Conservation (phyloP, 2,797 vertebrate species). For the Monodelphis domestica region DNA sequence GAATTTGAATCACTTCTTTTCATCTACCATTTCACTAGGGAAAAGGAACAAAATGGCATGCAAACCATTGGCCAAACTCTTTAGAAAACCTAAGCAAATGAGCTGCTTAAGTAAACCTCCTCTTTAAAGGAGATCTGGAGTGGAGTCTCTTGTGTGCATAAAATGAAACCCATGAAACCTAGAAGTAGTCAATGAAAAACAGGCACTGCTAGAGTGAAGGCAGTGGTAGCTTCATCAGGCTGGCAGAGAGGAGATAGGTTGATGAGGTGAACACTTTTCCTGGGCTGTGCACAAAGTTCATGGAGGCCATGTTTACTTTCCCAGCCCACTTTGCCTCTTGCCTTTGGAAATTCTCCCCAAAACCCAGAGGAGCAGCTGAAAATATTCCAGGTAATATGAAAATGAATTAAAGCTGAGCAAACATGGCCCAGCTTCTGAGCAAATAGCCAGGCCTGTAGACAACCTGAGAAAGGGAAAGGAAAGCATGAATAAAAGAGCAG, state of each 20-base stretch:
- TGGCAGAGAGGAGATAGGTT: not conserved
- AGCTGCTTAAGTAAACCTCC: not conserved
- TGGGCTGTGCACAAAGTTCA: not conserved
- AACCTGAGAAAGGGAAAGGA: slow-evolving; percentile 18
- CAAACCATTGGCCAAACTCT: not conserved
- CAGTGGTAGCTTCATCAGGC: not conserved
- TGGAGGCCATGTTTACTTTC: slow-evolving; percentile 55
- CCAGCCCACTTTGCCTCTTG: slow-evolving; percentile 42
- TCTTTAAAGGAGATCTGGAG: not conserved
- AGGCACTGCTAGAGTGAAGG: not conserved
- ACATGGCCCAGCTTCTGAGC: slow-evolving; percentile 75
- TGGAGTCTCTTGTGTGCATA: not conserved
- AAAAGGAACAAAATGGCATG: not conserved
- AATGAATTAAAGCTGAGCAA: slow-evolving; percentile 76
- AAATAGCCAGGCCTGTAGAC: slow-evolving; percentile 65
- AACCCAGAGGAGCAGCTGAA: slow-evolving; percentile 74
- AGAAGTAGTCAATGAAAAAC: not conserved
- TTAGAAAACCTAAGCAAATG: not conserved
- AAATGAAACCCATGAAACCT: not conserved
- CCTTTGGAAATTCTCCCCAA: slow-evolving; percentile 75
- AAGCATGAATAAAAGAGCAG: slow-evolving; percentile 36
- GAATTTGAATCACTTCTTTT: not conserved
- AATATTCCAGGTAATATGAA: slow-evolving; percentile 78
- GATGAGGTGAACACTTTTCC: slow-evolving; percentile 19
- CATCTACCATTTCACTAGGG: not conserved